Evolutionary conservation across 2,113 vertebrate genomes (phyloP).

Genomic region (Pterocles orientalis): DNA sequence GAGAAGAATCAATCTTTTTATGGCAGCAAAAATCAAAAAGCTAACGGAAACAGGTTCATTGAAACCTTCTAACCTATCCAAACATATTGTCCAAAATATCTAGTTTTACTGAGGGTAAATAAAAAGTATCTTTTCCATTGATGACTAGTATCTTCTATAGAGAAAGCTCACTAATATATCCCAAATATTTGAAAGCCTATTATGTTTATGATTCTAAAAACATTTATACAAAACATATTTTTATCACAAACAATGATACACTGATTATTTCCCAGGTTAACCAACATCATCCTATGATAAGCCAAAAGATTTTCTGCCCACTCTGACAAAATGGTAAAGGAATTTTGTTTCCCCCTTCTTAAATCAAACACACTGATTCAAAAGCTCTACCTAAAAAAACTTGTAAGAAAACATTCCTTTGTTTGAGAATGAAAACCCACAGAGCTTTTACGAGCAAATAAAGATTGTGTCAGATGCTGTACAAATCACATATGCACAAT

Average conservation of each 20-base stretch:
- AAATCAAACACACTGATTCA: conserved; percentile 22
- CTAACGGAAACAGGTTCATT: not conserved
- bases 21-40: not conserved
- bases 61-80: not conserved
- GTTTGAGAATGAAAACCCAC: conserved; percentile 41
- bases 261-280: not conserved
- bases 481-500: not conserved
- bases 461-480: conserved; percentile 27
- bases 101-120: not conserved
- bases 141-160: not conserved
- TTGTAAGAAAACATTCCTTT: conserved; percentile 40
- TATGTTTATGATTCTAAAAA: not conserved
- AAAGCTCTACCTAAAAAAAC: conserved; percentile 26
- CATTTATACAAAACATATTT: not conserved
- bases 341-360: conserved; percentile 31
- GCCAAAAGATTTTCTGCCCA: conserved; percentile 11
- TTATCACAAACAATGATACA: not conserved
- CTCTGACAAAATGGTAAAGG: conserved; percentile 10
- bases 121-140: not conserved
- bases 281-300: not conserved
- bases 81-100: not conserved
- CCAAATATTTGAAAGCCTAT: not conserved
- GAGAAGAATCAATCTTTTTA: not conserved
- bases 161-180: not conserved
- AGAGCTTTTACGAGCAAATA: conserved; percentile 49